Conservation (phyloP, 2,113 vertebrate genomes). For the Varanus salvator region DNA sequence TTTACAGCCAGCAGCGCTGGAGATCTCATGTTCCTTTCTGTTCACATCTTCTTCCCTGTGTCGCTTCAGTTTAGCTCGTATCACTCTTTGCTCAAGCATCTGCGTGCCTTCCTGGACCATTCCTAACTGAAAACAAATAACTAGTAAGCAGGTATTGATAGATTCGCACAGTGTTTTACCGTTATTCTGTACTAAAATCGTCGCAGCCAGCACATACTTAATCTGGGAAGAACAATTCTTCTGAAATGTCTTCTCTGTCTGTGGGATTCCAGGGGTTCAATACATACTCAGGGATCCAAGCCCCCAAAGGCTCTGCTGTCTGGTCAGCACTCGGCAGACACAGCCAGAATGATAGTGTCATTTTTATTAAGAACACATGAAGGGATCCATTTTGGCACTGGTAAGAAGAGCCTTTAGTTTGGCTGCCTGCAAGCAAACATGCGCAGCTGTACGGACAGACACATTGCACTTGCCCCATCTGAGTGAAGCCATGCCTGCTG, state of each 20-base stretch:
- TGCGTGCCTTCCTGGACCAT: conserved; percentile 34
- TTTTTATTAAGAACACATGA: neutral
- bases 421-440: too few relatives aligned
- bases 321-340: neutral
- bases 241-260: neutral
- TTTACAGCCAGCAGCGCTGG: neutral
- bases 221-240: conserved; percentile 31
- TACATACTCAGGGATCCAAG: too few relatives aligned
- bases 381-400: too few relatives aligned
- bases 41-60: conserved; percentile 19
- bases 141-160: conserved; percentile 53
- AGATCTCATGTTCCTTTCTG: neutral
- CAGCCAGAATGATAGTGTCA: neutral
- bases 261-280: neutral
- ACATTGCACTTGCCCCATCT: too few relatives aligned
- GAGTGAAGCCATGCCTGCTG: too few relatives aligned
- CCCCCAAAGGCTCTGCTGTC: neutral
- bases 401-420: too few relatives aligned
- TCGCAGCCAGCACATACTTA: conserved; percentile 40
- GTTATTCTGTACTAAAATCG: conserved; percentile 44
- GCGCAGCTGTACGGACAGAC: too few relatives aligned
- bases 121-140: conserved; percentile 62
- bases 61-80: neutral
- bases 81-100: conserved; percentile 41
- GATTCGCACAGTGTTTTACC: conserved; percentile 58